phyloP scores from a whole-genome alignment of 2,113 vertebrate genomes.

The Ciconia stormi region DNA sequence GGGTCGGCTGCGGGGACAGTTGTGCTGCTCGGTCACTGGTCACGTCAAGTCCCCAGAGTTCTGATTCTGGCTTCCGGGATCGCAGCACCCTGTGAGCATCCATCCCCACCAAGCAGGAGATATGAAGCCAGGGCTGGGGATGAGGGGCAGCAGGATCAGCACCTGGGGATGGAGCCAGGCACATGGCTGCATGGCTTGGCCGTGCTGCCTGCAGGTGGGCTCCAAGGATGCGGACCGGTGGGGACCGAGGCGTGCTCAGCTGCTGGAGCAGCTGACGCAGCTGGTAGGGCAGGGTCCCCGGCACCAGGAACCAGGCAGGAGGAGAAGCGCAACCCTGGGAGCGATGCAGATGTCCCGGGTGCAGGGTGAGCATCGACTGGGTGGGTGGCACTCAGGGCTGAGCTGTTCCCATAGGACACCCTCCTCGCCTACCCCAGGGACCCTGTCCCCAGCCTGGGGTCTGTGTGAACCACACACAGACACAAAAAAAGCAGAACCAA shows the following conservation, averaged over 20 bases:
- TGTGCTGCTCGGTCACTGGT: neutral
- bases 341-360: accelerated
- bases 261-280: accelerated
- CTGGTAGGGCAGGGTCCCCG: accelerated
- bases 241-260: accelerated
- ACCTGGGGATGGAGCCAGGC: accelerated
- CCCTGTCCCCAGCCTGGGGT: neutral
- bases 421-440: accelerated
- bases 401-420: neutral
- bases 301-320: accelerated
- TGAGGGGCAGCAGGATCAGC: neutral
- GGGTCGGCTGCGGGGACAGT: accelerated
- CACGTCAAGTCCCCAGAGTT: neutral
- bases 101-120: neutral
- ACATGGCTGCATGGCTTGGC: accelerated
- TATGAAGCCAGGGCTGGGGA: neutral
- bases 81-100: accelerated
- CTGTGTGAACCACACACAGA: accelerated
- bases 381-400: neutral
- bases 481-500: neutral
- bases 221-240: accelerated
- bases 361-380: accelerated
- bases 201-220: neutral
- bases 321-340: neutral
- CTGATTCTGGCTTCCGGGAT: neutral